Percentiles rank a stretch among this genome's conserved stretches.
Conservation (phyloP, 1,140 invertebrate genomes). For the Leptopilina boulardi region DNA sequence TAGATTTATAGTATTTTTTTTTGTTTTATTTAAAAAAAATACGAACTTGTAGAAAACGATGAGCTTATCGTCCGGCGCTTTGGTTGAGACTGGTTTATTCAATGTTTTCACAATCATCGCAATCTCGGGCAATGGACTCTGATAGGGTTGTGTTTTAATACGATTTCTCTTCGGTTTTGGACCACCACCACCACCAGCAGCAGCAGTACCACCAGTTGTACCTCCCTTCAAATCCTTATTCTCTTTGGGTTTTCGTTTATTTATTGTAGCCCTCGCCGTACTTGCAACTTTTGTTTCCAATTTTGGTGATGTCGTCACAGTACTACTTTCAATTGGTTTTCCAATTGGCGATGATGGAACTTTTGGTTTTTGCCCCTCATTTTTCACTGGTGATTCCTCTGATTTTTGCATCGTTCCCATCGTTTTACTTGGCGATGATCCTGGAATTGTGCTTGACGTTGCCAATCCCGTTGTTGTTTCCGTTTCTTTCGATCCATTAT, state of each 20-base stretch:
- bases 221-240: constrained; percentile 67
- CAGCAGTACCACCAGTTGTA: constrained; percentile 62
- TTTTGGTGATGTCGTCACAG: constrained; percentile 48
- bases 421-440: constrained; percentile 52
- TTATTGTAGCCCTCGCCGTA: constrained; percentile 60
- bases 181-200: constrained; percentile 62
- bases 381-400: constrained; percentile 52
- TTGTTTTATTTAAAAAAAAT: too few relatives aligned
- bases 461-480: constrained; percentile 39
- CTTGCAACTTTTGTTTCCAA: constrained; percentile 54
- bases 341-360: constrained; percentile 35
- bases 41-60: constrained; percentile 89
- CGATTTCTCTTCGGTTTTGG: constrained; percentile 78
- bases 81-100: constrained; percentile 78
- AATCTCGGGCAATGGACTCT: constrained; percentile 87
- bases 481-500: constrained; percentile 61
- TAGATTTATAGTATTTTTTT: too few relatives aligned
- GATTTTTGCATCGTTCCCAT: constrained; percentile 55
- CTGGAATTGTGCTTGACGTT: constrained; percentile 20
- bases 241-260: constrained; percentile 73
- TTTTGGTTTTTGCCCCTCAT: constrained; percentile 49
- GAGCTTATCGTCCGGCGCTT: constrained; percentile 86
- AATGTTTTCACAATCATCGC: constrained; percentile 84
- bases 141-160: constrained; percentile 86
- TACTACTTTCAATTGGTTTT: constrained; percentile 46